phyloP scores from a whole-genome alignment of 2,797 vertebrate species.

The Premnoplex brunnescens region DNA sequence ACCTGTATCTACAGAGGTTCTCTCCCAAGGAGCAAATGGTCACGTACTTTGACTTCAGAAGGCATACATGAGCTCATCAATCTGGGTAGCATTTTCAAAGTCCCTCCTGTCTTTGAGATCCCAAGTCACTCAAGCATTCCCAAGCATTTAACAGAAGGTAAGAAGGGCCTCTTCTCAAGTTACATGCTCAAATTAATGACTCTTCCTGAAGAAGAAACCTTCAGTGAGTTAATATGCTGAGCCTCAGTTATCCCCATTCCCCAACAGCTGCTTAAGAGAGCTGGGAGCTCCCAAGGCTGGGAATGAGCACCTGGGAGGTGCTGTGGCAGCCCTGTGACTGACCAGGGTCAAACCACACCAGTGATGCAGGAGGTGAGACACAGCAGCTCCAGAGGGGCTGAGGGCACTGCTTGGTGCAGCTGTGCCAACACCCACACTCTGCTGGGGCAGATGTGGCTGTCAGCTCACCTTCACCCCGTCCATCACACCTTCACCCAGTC shows the following conservation, averaged over 20 bases:
- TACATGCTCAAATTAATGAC: not conserved
- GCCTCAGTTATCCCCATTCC: not conserved
- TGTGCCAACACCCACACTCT: no score
- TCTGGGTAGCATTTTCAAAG: not conserved
- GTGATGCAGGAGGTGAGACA: not conserved
- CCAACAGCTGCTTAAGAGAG: not conserved
- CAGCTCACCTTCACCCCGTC: not conserved
- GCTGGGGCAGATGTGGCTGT: not conserved
- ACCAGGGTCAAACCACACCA: not conserved
- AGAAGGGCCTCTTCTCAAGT: not conserved
- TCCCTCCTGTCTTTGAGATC: not conserved
- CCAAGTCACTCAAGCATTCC: not conserved
- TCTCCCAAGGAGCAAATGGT: not conserved
- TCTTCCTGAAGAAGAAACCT: not conserved
- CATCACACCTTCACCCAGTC: not conserved
- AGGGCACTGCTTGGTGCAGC: not conserved
- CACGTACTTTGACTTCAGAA: not conserved
- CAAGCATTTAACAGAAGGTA: not conserved
- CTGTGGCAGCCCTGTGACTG: not conserved
- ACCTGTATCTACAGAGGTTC: not conserved
- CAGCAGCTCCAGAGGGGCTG: not conserved
- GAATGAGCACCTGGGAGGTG: rapidly evolving
- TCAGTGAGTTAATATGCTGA: not conserved
- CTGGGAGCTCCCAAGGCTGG: not conserved
- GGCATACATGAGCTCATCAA: not conserved